Base-by-base conservation (phyloP, 2,797 vertebrate genomes). In the Florisuga fusca region DNA sequence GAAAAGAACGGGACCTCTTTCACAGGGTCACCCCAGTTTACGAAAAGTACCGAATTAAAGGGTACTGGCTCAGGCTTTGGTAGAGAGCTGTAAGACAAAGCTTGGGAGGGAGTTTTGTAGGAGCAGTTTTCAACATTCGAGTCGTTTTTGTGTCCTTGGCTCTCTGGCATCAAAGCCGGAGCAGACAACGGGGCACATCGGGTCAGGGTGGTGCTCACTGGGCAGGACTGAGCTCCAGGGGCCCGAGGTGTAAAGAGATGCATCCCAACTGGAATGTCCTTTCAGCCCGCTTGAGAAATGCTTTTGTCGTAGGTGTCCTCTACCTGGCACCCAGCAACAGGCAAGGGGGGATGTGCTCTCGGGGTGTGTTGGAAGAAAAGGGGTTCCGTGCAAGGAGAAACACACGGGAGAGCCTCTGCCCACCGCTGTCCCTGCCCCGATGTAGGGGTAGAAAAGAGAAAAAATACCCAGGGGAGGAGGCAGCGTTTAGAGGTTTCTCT, bases 371-470 rank as follows among this genome's bases (percentile, higher is more conserved):
- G 48, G 41, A 80, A 50, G 76, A 68, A 68, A 86, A 61, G 29
- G 71, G 18, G 31, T 66, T 20, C 38, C 0, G 1, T 33, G 15
- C 4, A 33, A 27, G 0, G 3, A 36, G 31, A 84, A 59, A 72
- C 21, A 18, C 19, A 12, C 36, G 34, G 9, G 15, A 67, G 69
- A 71, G 38, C 13, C n/a, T 66, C 51, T 77, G 63, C n/a, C 29
- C 15, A 21, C 8, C 21, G 0, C 27, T 55, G 33, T 7, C 2
- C 4, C 34, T 82, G 46, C 33, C 57, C 45, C 2, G 0, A 1
- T 19, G 50, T 21, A 46, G 46, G 45, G 20, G 6, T n/a, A 48
- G n/a, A 73, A 73, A 73, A 59, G 63, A 63, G 61, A 58, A 66
- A 34, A 27, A 57, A 20, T 18, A 15, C 13, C 15, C 45, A 29